Evolutionary conservation across 1,140 invertebrate species (phyloP).

Genomic region (Drosophila lowei): DNA sequence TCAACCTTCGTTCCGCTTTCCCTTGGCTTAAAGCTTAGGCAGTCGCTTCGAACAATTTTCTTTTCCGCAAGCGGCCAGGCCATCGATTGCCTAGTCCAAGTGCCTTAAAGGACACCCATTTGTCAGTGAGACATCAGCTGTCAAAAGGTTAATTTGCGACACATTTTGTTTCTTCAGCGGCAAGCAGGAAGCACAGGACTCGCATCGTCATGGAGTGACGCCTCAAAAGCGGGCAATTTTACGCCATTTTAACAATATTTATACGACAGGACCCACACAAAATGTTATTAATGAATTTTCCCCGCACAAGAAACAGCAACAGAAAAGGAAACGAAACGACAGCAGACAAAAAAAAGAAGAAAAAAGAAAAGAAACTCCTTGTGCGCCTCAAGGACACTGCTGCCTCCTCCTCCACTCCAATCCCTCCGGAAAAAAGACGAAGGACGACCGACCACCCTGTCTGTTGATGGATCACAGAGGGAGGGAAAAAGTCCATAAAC

Average conservation of each 20-base stretch:
- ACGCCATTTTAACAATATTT: constrained; percentile 81
- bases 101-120: constrained; percentile 34
- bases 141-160: constrained; percentile 82
- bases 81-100: background rate
- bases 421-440: background rate
- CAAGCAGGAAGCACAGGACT: constrained; percentile 26
- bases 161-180: constrained; percentile 50
- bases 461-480: constrained; percentile 39
- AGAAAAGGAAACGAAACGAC: constrained; percentile 4
- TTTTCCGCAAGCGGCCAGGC: no score
- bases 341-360: constrained; percentile 13
- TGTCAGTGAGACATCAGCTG: constrained; percentile 55
- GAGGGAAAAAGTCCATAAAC: constrained; percentile 32
- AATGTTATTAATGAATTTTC: constrained; percentile 78
- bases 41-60: no score
- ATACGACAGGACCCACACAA: constrained; percentile 36
- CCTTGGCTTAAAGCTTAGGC: no score
- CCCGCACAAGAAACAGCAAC: constrained; percentile 21
- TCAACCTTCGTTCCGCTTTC: no score
- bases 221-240: constrained; percentile 73
- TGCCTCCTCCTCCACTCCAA: background rate
- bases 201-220: constrained; percentile 45
- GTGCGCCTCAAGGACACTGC: constrained; percentile 45
- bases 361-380: constrained; percentile 43
- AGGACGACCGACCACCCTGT: background rate